Conservation (phyloP, 2,113 vertebrate genomes). For the Heterochromis multidens region DNA sequence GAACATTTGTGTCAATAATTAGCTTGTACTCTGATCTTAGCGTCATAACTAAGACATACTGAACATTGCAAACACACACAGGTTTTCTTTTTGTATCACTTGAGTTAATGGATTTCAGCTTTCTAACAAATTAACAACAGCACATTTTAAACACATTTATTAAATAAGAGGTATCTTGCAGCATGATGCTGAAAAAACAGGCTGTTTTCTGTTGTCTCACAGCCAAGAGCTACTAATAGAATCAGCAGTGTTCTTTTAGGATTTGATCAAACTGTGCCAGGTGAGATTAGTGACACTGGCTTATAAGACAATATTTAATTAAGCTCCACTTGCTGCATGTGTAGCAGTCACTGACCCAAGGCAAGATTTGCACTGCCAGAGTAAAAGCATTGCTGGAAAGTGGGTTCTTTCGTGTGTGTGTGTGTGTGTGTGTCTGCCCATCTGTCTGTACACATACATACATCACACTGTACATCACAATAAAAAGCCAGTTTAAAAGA, state of each 20-base stretch:
- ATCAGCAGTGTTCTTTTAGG: not conserved
- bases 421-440: not conserved
- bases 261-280: conserved; percentile 51
- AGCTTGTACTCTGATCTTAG: conserved; percentile 75
- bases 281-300: conserved; percentile 29
- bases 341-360: not conserved
- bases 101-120: not conserved
- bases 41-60: conserved; percentile 13
- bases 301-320: conserved; percentile 53
- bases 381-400: conserved; percentile 24
- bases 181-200: not conserved
- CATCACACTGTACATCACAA: not conserved
- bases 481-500: conserved; percentile 22
- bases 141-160: not conserved
- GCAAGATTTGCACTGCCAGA: not conserved
- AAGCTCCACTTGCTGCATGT: not conserved
- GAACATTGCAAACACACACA: not conserved
- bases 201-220: not conserved
- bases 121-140: not conserved
- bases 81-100: not conserved
- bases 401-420: not conserved
- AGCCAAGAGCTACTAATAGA: not conserved
- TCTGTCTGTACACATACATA: not conserved
- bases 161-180: not conserved
- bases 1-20: conserved; percentile 72